These are phyloP conservation scores for Melanotaenia maccullochi DNA, from an alignment of 2,797 vertebrate species.

Conservation along the genomic window DNA sequence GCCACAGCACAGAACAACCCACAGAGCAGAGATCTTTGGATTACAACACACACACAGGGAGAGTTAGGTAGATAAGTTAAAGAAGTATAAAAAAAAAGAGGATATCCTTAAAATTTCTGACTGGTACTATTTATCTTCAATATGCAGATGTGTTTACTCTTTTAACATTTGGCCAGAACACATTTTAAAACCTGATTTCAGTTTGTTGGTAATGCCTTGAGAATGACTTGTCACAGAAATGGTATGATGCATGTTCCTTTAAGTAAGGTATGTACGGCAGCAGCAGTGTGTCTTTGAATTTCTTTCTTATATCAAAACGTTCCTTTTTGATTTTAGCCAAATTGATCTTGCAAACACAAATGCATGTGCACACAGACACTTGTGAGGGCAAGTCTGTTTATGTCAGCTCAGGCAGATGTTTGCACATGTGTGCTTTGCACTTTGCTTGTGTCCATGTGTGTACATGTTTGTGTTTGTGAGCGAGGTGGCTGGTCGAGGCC, in stretches of 20 bases:
- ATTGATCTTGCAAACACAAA: conserved; percentile 17
- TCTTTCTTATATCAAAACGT: not conserved
- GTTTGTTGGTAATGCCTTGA: not conserved
- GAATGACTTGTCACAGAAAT: not conserved
- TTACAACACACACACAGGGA: not conserved
- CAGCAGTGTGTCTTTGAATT: not conserved
- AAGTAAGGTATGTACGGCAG: not conserved
- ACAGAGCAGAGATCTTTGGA: not conserved
- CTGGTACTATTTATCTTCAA: not conserved
- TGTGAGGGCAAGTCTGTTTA: conserved; percentile 43
- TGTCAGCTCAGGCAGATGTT: conserved; percentile 62
- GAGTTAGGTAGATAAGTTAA: no score
- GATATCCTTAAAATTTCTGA: not conserved
- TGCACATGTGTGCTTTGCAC: conserved; percentile 56
- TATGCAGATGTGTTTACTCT: not conserved
- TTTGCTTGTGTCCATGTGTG: conserved; percentile 67
- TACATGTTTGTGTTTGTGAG: conserved; percentile 60
- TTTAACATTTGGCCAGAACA: not conserved
- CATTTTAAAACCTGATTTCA: not conserved
- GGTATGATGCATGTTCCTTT: not conserved
- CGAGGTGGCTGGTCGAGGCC: conserved; percentile 71
- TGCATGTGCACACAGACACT: not conserved
- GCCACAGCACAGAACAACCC: not conserved
- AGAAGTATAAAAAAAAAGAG: not conserved
- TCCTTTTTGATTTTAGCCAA: not conserved